phyloP scores from a whole-genome alignment of 2,797 vertebrate species.

The Tokudaia muenninki region DNA sequence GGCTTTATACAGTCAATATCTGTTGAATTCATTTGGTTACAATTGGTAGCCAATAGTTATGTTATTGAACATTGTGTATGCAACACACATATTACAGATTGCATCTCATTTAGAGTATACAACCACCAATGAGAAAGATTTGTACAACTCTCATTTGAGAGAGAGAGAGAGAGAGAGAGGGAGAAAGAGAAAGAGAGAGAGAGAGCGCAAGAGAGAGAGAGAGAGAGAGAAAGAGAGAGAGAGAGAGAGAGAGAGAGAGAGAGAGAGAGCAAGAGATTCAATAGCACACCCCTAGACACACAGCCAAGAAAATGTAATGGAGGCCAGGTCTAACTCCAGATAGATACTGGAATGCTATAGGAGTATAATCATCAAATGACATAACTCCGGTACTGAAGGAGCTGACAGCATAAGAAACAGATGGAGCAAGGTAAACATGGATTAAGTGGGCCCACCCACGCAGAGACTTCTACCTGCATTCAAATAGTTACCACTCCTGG shows the following conservation, averaged over 20 bases:
- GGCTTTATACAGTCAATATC: constrained; percentile 5
- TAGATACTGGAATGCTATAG: neutral
- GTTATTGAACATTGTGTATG: neutral
- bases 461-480: neutral
- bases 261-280: neutral
- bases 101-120: neutral
- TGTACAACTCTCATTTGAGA: neutral
- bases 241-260: neutral
- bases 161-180: neutral
- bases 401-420: neutral
- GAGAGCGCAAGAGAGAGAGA: no score
- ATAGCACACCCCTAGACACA: neutral
- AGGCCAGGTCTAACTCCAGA: neutral
- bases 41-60: neutral
- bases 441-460: neutral
- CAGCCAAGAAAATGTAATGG: neutral
- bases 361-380: neutral
- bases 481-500: neutral
- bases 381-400: neutral
- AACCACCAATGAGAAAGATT: neutral
- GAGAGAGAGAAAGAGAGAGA: neutral
- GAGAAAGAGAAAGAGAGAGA: no score
- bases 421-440: accelerated
- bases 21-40: constrained; percentile 13
- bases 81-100: neutral